phyloP scores from a whole-genome alignment of 64 coral and sea anemone genomes.

The Montipora cactus region DNA sequence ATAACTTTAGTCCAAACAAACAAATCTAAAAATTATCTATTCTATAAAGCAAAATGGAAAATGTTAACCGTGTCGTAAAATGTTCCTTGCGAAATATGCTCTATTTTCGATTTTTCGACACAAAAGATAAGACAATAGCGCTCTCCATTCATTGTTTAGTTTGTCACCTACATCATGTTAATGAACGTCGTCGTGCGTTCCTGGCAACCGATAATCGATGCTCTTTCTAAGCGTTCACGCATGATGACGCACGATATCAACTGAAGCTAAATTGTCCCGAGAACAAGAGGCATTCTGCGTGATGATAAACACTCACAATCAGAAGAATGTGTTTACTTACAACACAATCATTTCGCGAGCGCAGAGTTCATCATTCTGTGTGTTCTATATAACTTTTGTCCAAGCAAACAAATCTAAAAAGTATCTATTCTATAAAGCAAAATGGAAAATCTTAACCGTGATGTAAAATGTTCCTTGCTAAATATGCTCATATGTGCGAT shows the following conservation, averaged over 20 bases:
- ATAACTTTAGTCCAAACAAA: background rate
- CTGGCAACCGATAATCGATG: background rate
- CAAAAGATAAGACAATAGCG: background rate
- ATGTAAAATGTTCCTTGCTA: background rate
- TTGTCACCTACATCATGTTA: background rate
- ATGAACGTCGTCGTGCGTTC: background rate
- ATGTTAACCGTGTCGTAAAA: background rate
- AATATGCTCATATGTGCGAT: background rate
- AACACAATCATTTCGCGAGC: background rate
- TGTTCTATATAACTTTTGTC: background rate
- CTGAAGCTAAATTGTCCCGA: too few species aligned
- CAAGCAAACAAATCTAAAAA: background rate
- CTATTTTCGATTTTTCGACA: background rate
- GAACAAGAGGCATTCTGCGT: too few species aligned
- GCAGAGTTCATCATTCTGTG: background rate
- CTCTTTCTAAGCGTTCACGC: background rate
- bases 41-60: background rate
- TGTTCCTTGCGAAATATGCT: background rate
- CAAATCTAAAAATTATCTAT: background rate
- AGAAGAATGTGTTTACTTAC: background rate
- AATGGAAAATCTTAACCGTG: background rate
- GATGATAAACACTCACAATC: background rate
- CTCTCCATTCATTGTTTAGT: background rate
- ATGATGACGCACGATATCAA: background rate
- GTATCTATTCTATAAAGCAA: background rate